phyloP scores from a whole-genome alignment of 1,140 invertebrate genomes.

The Venustaconcha ellipsiformis region DNA sequence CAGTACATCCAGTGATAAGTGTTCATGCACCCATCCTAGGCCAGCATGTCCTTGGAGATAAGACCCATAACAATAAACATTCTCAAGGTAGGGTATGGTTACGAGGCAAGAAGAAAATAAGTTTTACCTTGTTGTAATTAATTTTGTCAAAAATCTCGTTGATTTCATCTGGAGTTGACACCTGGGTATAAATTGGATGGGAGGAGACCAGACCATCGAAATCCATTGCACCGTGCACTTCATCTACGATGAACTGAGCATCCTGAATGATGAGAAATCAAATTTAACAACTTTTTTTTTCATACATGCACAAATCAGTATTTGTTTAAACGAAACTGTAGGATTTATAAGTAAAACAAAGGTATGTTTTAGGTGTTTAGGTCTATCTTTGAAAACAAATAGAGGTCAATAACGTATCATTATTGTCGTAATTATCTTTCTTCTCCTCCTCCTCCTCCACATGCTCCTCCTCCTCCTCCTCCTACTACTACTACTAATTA shows the following conservation, averaged over 20 bases:
- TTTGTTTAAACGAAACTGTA: neutral
- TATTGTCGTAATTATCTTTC: too few relatives aligned
- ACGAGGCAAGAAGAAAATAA: neutral
- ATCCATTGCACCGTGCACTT: conserved; percentile 87
- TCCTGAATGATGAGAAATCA: conserved; percentile 43
- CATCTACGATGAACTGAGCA: conserved; percentile 83
- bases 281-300: neutral
- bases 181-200: conserved; percentile 85
- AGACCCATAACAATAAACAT: neutral
- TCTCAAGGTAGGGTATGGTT: neutral
- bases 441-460: too few relatives aligned
- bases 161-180: conserved; percentile 91
- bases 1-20: neutral
- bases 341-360: too few relatives aligned
- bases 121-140: conserved; percentile 89
- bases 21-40: neutral
- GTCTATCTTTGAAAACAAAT: too few relatives aligned
- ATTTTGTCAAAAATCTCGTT: conserved; percentile 94
- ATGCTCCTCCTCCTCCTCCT: too few relatives aligned
- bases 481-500: too few relatives aligned
- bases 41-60: neutral
- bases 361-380: too few relatives aligned
- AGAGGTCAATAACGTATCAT: too few relatives aligned
- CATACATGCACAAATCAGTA: neutral
- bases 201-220: conserved; percentile 89